Percentiles rank a stretch among this genome's conserved stretches.
These are phyloP conservation scores for Chionoecetes opilio DNA, from an alignment of 1,140 invertebrate genomes.

Conservation along the genomic window DNA sequence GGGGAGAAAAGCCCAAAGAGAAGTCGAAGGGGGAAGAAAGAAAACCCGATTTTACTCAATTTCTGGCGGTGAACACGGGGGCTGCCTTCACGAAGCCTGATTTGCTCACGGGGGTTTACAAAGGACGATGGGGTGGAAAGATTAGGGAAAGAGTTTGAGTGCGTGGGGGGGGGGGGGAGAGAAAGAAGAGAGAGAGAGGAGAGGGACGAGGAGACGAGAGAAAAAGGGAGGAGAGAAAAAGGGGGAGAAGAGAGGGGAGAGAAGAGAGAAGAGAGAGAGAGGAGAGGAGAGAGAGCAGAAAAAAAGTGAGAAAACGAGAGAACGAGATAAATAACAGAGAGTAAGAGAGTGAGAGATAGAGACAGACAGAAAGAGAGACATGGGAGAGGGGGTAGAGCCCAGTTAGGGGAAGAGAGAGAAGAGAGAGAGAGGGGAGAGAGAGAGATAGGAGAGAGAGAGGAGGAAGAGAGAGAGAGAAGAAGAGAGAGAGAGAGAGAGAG, in stretches of 20 bases:
- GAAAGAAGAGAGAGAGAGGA: no score
- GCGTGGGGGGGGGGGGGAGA: no score
- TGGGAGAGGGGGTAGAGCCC: not conserved
- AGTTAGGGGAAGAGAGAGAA: constrained; percentile 34
- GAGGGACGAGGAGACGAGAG: no score
- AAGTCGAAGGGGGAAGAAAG: no score
- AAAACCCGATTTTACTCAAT: no score
- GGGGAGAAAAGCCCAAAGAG: no score
- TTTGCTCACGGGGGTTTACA: no score
- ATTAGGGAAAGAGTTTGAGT: no score
- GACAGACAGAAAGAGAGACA: constrained; percentile 10
- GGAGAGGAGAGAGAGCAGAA: not conserved
- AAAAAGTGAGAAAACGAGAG: not conserved
- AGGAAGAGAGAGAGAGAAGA: not conserved
- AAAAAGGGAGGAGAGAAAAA: not conserved
- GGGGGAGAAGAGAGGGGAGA: not conserved
- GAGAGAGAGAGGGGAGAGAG: constrained; percentile 42
- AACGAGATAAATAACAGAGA: not conserved
- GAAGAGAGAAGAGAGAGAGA: not conserved
- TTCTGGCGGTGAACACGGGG: no score
- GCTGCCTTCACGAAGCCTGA: no score
- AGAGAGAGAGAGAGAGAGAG: constrained; percentile 11
- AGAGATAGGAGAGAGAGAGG: constrained; percentile 33
- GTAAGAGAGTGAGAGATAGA: not conserved
- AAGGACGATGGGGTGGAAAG: no score